Evolutionary conservation across 2,888 invertebrate genomes (phyloP), one percentile per base, ranked within the genome.

Genomic region (Pandemis corylana): DNA sequence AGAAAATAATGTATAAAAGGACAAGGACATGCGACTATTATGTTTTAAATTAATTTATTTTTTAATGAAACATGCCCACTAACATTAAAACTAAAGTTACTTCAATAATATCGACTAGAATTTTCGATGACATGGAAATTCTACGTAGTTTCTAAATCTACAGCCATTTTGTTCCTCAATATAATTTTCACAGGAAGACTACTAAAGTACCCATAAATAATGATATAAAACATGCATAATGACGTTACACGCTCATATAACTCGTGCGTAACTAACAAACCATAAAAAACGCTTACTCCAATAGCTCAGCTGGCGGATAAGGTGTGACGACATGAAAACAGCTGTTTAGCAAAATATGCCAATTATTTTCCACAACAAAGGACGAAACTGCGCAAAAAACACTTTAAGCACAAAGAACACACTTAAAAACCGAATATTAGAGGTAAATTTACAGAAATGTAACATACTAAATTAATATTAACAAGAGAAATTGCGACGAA

Each of bases 271-370:
- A 66, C 63, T 61, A 67, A 69, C 66, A 64, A 61, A 72, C 51
- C 67, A 76, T 62, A 75, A 78, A 77, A 78, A 67, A 76, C 73
- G 68, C 68, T 72, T 77, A 79, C 71, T 75, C 42, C 66, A 77
- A 78, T 78, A 82, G 80, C 82, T 86, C 88, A 91, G 90, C 90
- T 91, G 91, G 87, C 87, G 76, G 76, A 78, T 80, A 78, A 86
- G 83, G 83, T 83, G 87, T 91, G 90, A 91, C 91, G 89, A 87
- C 84, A 81, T 85, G 53, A 61, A 75, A 89, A 90, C 92, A 92
- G 92, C 92, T 93, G 93, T 89, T 89, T 84, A 81, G 77, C 80
- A 82, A 89, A 92, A 92, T 92, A 90, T 91, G 85, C 90, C 73
- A 79, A 72, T 81, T 80, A 77, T 74, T 71, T 80, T 75, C 76